Evolutionary conservation across 1,140 invertebrate genomes (phyloP), one percentile per base, ranked within the genome.

Genomic region (Scaptomyza hsui): DNA sequence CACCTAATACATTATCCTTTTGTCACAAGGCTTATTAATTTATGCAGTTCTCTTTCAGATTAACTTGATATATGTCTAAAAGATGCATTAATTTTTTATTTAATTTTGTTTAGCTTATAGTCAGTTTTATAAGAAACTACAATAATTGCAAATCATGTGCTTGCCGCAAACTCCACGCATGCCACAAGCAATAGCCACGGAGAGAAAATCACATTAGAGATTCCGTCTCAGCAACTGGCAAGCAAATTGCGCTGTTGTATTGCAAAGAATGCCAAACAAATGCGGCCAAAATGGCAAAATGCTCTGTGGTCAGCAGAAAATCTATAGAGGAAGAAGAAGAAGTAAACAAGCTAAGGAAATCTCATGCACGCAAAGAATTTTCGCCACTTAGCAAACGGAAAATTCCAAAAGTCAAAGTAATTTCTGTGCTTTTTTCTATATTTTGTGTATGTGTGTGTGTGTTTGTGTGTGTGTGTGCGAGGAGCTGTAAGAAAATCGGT

Each of bases 351-450:
- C 53, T 16, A 64, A 65, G 42, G 7, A 75, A 75, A 75, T 72
- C 61, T 61, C 44, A 37, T 32, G 56, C 42, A 59, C 61, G 71
- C 59, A 74, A 71, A 64, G 52, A 74, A 60, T 72, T 65, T 61
- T 45, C 41, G 69, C 68, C 69, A 75, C 62, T 72, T 75, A 69
- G 65, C 68, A 72, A 75, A 64, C 61, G 15, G 41, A 74, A 51
- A 72, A 76, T 68, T 72, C 70, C 47, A 68, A 75, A 72, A 68
- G 69, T 72, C 73, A 69, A 75, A 75, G 63, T 72, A 61, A 68
- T 68, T 75, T 72, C n/a, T 62, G 15, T 37, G 5, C 32, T 15
- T 29, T 51, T 32, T 44, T 24, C 35, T 56, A 75, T 75, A 61
- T 57, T 67, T 65, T 67, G 72, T 60, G 61, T 75, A 71, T 71